Percentiles rank a stretch among this genome's conserved stretches.
Conservation (phyloP, 1,140 invertebrate species). For the Zelostemma sp. region DNA sequence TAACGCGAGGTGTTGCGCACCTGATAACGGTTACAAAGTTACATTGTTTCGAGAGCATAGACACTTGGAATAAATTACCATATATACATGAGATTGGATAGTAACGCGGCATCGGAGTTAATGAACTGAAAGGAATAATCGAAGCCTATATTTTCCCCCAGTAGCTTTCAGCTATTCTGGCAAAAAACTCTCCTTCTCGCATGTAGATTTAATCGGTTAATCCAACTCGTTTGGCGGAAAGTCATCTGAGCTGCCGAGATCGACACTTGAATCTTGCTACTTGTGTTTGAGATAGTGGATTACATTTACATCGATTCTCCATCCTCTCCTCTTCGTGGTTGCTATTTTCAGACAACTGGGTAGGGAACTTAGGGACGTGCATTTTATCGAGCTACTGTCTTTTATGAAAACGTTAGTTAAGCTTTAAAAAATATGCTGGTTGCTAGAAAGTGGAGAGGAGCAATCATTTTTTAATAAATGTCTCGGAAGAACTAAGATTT, state of each 20-base stretch:
- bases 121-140: no score
- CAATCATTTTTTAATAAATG: background rate
- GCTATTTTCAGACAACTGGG: slow-evolving; percentile 47
- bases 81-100: no score
- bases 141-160: no score
- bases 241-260: background rate
- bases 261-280: background rate
- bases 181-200: no score
- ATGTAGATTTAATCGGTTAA: background rate
- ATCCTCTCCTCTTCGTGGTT: background rate
- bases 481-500: no score
- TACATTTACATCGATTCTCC: slow-evolving; percentile 31
- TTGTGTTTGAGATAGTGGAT: slow-evolving; percentile 5
- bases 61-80: no score
- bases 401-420: slow-evolving; percentile 29
- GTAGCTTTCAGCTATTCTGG: no score
- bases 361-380: slow-evolving; percentile 10
- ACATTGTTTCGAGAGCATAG: no score
- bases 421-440: background rate
- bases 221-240: slow-evolving; percentile 11
- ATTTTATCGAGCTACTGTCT: slow-evolving; percentile 33
- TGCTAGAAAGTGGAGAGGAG: background rate
- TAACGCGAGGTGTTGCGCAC: no score
- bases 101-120: no score
- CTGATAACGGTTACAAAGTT: no score